phyloP scores from a whole-genome alignment of 2,113 vertebrate species.

The Hippolais icterina region DNA sequence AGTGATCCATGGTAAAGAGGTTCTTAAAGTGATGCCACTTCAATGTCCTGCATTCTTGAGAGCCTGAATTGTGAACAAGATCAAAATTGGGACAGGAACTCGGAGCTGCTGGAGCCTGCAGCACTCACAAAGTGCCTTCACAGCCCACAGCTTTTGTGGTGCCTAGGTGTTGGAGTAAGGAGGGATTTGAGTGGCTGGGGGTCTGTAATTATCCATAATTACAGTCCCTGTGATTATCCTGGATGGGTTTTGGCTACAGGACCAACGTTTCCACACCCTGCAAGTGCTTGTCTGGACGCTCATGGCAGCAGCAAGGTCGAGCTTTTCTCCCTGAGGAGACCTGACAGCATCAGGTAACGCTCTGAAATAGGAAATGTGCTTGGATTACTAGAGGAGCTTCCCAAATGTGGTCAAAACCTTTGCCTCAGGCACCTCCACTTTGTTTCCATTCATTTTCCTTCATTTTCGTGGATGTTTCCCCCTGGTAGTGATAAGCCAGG shows the following conservation, averaged over 20 bases:
- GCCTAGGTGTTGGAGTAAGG: accelerated
- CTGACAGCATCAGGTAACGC: background rate
- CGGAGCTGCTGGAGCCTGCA: background rate
- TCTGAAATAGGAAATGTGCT: background rate
- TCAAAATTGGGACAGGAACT: background rate
- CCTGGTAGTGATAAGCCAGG: background rate
- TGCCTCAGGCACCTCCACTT: slow-evolving; percentile 15
- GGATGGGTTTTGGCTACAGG: background rate
- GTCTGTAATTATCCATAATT: too few relatives aligned
- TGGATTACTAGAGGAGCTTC: background rate
- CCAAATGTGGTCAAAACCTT: background rate
- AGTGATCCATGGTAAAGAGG: background rate
- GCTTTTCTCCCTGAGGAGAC: background rate
- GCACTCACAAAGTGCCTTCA: background rate
- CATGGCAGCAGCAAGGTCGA: background rate
- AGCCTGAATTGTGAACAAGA: background rate
- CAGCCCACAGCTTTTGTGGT: background rate
- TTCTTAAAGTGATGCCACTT: background rate
- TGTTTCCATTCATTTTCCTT: slow-evolving; percentile 24
- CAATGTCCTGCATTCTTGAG: background rate
- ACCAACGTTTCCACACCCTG: background rate
- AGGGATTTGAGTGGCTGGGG: background rate
- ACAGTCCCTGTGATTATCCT: accelerated
- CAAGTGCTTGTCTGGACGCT: background rate
- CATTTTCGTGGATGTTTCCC: slow-evolving; percentile 14